These are phyloP conservation scores for Plodia interpunctella DNA, from an alignment of 1,140 invertebrate genomes.

Conservation along the genomic window DNA sequence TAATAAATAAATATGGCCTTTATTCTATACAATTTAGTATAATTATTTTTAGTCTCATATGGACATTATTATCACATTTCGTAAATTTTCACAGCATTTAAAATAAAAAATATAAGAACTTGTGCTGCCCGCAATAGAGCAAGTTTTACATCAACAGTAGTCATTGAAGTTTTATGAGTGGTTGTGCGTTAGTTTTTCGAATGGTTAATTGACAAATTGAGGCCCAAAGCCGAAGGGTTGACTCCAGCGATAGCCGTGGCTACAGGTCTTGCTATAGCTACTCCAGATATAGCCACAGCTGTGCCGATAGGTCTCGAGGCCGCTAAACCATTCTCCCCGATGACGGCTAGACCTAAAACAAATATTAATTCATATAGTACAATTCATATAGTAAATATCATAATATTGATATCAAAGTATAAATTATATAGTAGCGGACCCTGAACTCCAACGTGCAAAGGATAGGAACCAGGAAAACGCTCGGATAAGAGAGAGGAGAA, in stretches of 20 bases:
- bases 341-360: constrained; percentile 75
- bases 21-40: background rate
- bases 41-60: background rate
- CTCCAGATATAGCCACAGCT: constrained; percentile 81
- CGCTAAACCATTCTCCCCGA: constrained; percentile 82
- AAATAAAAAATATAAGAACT: background rate
- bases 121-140: too few relatives aligned
- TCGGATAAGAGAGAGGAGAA: too few relatives aligned
- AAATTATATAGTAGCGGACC: too few relatives aligned
- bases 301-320: constrained; percentile 82
- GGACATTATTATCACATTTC: constrained; percentile 10
- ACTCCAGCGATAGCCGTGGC: constrained; percentile 84
- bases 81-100: background rate
- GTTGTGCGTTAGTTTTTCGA: constrained; percentile 8
- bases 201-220: constrained; percentile 48
- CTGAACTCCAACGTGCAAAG: too few relatives aligned
- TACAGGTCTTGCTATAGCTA: constrained; percentile 82
- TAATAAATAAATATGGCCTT: background rate
- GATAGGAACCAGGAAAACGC: too few relatives aligned
- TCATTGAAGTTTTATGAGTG: too few relatives aligned
- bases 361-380: too few relatives aligned
- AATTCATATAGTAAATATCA: too few relatives aligned
- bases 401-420: too few relatives aligned
- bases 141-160: background rate
- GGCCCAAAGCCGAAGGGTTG: constrained; percentile 74